Evolutionary conservation across 2,888 invertebrate genomes (phyloP).

Genomic region (Harpagoxenus sublaevis): DNA sequence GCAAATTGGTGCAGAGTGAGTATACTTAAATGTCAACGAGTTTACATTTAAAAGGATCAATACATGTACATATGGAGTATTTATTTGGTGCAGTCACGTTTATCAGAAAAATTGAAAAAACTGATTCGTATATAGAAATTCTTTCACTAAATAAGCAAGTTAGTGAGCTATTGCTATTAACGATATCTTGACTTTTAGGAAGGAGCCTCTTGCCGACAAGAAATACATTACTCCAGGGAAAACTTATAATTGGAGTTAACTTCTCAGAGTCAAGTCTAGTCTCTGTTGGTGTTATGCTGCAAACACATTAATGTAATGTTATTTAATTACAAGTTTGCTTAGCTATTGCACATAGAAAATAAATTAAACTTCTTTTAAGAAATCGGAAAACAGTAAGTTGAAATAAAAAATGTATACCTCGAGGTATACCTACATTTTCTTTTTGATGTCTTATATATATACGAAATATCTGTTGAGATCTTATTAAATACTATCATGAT

Average conservation of each 20-base stretch:
- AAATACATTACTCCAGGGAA: conserved; percentile 88
- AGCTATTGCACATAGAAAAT: conserved; percentile 40
- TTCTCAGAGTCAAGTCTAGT: not conserved
- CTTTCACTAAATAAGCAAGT: not conserved
- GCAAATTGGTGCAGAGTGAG: conserved; percentile 86
- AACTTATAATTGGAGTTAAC: conserved; percentile 88
- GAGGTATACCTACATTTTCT: not conserved
- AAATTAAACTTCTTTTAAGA: conserved; percentile 27
- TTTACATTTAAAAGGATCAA: not conserved
- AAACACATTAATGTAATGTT: conserved; percentile 71
- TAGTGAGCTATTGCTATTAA: not conserved
- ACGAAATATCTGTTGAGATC: not conserved
- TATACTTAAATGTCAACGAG: conserved; percentile 78
- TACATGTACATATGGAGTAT: not conserved
- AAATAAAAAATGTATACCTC: not conserved
- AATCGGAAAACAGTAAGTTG: not conserved
- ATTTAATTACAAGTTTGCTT: conserved; percentile 2
- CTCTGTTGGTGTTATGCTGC: not conserved
- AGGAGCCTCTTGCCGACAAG: conserved; percentile 61
- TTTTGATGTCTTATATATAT: not conserved
- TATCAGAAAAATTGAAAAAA: not conserved
- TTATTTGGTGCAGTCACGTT: not conserved
- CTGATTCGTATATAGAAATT: not conserved
- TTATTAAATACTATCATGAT: not conserved
- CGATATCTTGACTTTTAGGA: conserved; percentile 10